Conservation (phyloP, 2,113 vertebrate genomes). For the Forbesichthys papilliferus region DNA sequence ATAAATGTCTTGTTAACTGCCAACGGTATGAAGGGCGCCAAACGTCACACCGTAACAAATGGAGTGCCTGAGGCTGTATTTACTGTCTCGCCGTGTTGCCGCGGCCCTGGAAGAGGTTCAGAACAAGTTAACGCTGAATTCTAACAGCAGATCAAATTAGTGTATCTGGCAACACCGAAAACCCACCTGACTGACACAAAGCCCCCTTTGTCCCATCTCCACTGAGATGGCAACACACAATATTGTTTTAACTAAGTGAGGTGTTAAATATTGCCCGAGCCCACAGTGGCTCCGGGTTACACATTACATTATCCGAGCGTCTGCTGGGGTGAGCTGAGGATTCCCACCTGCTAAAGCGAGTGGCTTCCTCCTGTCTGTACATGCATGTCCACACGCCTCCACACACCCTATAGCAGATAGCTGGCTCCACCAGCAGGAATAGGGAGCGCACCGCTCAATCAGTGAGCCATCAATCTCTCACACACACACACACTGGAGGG, state of each 20-base stretch:
- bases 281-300: constrained; percentile 18
- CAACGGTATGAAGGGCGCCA: constrained; percentile 47
- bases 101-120: constrained; percentile 41
- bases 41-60: constrained; percentile 54
- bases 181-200: constrained; percentile 9
- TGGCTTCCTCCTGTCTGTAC: constrained; percentile 51
- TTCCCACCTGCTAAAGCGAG: constrained; percentile 53
- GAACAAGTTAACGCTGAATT: not conserved
- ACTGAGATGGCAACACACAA: constrained; percentile 9
- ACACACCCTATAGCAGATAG: constrained; percentile 44
- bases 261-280: constrained; percentile 39
- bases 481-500: too few relatives aligned
- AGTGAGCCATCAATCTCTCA: constrained; percentile 61
- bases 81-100: constrained; percentile 35
- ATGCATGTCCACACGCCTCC: constrained; percentile 48
- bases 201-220: constrained; percentile 1
- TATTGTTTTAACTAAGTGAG: constrained; percentile 24
- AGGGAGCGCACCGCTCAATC: constrained; percentile 60
- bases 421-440: constrained; percentile 51
- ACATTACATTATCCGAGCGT: constrained; percentile 31
- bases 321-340: constrained; percentile 15
- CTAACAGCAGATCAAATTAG: constrained; percentile 1
- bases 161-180: constrained; percentile 17
- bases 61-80: constrained; percentile 39
- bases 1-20: constrained; percentile 56